These are phyloP conservation scores for Adelosebastes latens DNA, from an alignment of 2,797 vertebrate species.

Conservation along the genomic window DNA sequence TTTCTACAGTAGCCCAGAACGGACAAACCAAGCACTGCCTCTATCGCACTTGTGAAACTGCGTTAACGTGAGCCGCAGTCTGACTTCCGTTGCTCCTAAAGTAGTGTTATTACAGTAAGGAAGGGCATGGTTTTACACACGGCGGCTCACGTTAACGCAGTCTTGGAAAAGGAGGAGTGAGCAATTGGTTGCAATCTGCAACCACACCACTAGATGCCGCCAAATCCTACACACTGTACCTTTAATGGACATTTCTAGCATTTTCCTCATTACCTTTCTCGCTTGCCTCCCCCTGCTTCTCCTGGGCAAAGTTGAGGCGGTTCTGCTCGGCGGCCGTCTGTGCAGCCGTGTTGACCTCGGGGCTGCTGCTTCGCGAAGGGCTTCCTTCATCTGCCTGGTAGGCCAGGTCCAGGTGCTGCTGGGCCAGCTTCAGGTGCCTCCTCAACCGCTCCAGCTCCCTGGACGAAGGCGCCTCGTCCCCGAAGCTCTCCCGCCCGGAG, in stretches of 20 bases:
- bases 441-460: constrained; percentile 85
- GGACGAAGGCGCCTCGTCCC: constrained; percentile 67
- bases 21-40: too few relatives aligned
- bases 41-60: too few relatives aligned
- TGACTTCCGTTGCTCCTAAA: too few relatives aligned
- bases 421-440: constrained; percentile 88
- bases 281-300: constrained; percentile 82
- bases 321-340: constrained; percentile 88
- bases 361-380: constrained; percentile 86
- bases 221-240: too few relatives aligned
- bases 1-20: too few relatives aligned
- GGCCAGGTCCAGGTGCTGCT: constrained; percentile 89
- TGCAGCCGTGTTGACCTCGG: constrained; percentile 81
- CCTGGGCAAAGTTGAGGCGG: constrained; percentile 89
- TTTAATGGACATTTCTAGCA: not conserved
- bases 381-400: constrained; percentile 82
- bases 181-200: too few relatives aligned
- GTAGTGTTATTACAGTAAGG: too few relatives aligned
- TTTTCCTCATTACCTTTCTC: constrained; percentile 79
- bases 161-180: too few relatives aligned
- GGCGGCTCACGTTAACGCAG: too few relatives aligned
- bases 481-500: constrained; percentile 75
- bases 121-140: too few relatives aligned
- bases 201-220: too few relatives aligned
- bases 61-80: too few relatives aligned